phyloP scores from a whole-genome alignment of 2,113 vertebrate genomes.

The Sylvietta virens region DNA sequence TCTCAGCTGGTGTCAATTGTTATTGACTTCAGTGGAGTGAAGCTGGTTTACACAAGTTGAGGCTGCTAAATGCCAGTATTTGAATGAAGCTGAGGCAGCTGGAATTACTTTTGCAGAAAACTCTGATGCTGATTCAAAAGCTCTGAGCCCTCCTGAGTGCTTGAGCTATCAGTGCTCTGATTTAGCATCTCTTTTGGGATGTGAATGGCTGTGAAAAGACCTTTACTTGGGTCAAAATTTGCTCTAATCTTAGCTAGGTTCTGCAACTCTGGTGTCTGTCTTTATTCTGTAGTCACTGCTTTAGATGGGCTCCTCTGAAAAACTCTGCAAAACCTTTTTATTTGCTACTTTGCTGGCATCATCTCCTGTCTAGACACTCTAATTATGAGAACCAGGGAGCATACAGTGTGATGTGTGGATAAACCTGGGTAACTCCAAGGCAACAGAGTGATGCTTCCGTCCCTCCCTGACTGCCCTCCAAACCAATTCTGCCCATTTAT shows the following conservation, averaged over 20 bases:
- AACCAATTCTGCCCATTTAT: neutral
- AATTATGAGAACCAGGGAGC: conserved; percentile 67
- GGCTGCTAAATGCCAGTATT: conserved; percentile 18
- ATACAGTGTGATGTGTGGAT: conserved; percentile 39
- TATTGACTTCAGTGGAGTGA: conserved; percentile 42
- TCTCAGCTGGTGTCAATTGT: conserved; percentile 61
- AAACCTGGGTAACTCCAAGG: conserved; percentile 49
- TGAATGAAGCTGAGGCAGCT: neutral
- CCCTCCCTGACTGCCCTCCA: neutral
- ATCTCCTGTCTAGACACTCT: conserved; percentile 76
- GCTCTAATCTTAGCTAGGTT: conserved; percentile 17
- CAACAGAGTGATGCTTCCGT: neutral
- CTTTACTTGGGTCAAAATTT: conserved; percentile 13
- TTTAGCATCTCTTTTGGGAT: conserved; percentile 26
- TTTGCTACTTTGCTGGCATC: conserved; percentile 62
- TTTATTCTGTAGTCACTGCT: conserved; percentile 53
- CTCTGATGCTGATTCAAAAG: neutral
- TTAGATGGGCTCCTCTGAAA: conserved; percentile 57
- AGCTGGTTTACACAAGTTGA: conserved; percentile 58
- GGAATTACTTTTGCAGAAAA: conserved; percentile 25
- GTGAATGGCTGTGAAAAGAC: conserved; percentile 37
- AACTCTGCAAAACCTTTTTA: conserved; percentile 66
- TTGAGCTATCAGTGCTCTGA: neutral
- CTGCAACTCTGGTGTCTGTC: conserved; percentile 43
- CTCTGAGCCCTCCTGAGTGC: neutral